phyloP scores from a whole-genome alignment of 30 jellyfish, hydroid and myxozoan genomes.

The Aurelia sp. region DNA sequence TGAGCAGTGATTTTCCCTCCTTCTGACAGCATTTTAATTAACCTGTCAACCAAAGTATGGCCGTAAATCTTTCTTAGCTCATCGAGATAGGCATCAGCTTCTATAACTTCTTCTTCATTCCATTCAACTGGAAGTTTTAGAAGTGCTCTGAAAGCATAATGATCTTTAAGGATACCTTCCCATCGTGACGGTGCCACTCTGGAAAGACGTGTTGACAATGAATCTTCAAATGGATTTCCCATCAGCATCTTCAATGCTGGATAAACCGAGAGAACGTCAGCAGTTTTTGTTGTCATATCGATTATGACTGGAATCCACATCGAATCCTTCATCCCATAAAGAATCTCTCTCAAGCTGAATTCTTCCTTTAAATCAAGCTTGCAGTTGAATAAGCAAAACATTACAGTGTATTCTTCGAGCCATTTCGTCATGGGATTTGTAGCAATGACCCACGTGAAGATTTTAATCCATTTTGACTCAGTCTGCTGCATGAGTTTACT shows the following conservation, averaged over 20 bases:
- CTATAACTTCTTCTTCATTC: neutral
- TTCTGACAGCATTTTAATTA: neutral
- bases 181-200: neutral
- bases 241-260: slow-evolving; percentile 1
- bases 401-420: neutral
- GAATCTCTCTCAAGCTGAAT: neutral
- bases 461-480: neutral
- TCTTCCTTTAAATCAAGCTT: slow-evolving; percentile 6
- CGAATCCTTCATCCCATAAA: neutral
- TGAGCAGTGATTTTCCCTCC: neutral
- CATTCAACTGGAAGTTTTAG: slow-evolving; percentile 16
- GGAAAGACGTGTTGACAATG: neutral
- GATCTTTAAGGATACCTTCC: neutral
- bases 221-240: neutral
- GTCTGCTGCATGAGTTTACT: neutral
- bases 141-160: neutral
- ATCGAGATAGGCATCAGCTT: slow-evolving; percentile 20
- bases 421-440: slow-evolving; percentile 1
- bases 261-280: neutral
- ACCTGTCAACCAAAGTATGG: neutral
- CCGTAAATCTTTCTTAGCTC: slow-evolving; percentile 2
- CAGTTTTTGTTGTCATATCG: neutral
- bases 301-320: slow-evolving; percentile 3
- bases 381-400: neutral
- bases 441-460: slow-evolving; percentile 1